A percentile compares a stretch with the other conserved stretches of the same genome.
phyloP scores from a whole-genome alignment of 2,888 invertebrate genomes.

The Macrophya annulata region DNA sequence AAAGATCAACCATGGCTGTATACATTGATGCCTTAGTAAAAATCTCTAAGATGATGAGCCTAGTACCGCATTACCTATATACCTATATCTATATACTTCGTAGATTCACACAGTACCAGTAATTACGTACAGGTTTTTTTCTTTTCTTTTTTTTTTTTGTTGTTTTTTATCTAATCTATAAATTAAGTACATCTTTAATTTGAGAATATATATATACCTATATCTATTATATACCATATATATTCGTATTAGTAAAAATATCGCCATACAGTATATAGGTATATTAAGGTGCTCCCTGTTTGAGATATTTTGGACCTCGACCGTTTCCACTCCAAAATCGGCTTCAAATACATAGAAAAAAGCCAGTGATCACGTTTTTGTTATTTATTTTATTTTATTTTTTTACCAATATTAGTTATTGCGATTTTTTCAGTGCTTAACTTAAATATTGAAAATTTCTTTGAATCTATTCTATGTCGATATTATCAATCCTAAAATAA shows the following conservation, averaged over 20 bases:
- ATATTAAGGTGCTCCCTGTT: neutral
- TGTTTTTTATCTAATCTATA: neutral
- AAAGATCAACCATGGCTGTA: conserved; percentile 10
- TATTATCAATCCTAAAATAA: no score
- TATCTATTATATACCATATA: neutral
- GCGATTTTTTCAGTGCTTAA: no score
- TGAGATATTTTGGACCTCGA: no score
- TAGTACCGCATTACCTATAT: neutral
- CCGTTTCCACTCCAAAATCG: no score
- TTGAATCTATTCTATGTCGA: no score
- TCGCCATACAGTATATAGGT: neutral
- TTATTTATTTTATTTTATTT: no score
- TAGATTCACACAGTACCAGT: neutral
- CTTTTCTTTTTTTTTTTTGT: neutral
- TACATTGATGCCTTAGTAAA: neutral
- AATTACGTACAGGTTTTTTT: neutral
- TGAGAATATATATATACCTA: neutral
- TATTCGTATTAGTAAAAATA: conserved; percentile 10
- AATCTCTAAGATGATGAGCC: conserved; percentile 3
- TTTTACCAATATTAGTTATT: no score
- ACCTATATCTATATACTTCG: neutral
- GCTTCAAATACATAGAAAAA: no score
- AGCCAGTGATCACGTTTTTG: no score
- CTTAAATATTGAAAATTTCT: no score
- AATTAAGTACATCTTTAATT: conserved; percentile 11